phyloP scores from a whole-genome alignment of 92 coral and sea anemone genomes.

The Plumapathes pennacea region DNA sequence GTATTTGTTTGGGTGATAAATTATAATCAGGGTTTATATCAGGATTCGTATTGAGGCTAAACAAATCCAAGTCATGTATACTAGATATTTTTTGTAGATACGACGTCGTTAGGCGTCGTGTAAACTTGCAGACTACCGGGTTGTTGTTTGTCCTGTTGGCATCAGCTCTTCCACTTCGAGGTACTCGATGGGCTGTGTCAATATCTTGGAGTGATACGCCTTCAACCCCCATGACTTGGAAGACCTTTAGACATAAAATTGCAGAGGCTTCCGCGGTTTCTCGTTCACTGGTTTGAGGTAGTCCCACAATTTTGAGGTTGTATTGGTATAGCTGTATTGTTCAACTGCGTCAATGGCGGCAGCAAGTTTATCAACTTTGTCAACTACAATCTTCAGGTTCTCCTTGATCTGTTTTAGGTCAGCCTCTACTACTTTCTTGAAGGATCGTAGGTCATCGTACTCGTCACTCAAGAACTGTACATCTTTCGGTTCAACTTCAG shows the following conservation, averaged over 20 bases:
- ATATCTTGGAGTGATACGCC: slow-evolving; percentile 9
- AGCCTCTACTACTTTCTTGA: not conserved
- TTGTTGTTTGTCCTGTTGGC: slow-evolving; percentile 1
- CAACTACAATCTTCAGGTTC: not conserved
- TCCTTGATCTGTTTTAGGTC: not conserved
- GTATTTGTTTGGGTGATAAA: no score
- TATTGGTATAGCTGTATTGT: slow-evolving; percentile 17
- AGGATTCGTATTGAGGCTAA: no score
- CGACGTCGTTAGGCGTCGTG: slow-evolving; percentile 11
- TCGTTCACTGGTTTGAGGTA: not conserved
- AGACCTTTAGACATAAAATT: slow-evolving; percentile 9
- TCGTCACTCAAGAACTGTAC: slow-evolving; percentile 1
- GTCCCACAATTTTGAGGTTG: slow-evolving; percentile 23
- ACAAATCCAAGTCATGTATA: not conserved
- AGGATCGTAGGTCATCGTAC: not conserved
- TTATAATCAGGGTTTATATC: no score
- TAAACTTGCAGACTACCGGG: slow-evolving; percentile 27
- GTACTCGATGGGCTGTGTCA: slow-evolving; percentile 17
- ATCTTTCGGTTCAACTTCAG: no score
- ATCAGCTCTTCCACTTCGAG: not conserved
- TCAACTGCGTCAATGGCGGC: slow-evolving; percentile 9
- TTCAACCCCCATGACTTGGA: not conserved
- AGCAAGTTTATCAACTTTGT: not conserved
- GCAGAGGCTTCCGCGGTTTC: slow-evolving; percentile 14
- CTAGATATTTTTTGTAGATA: slow-evolving; percentile 2